Conservation (phyloP, 2,113 vertebrate species). For the Alouatta palliata region DNA sequence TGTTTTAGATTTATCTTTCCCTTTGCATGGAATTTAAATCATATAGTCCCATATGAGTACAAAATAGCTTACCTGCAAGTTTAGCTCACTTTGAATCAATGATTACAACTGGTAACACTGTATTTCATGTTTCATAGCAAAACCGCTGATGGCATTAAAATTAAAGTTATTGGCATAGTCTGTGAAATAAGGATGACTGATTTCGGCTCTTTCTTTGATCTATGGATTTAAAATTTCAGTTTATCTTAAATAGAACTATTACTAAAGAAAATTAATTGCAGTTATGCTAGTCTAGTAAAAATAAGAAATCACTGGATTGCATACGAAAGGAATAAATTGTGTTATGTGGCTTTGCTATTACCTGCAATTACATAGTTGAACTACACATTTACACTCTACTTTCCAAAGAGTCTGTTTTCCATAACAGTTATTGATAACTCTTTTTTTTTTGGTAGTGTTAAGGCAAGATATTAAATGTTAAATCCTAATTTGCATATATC, state of each 20-base stretch:
- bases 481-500: neutral
- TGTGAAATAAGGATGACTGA: neutral
- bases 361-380: neutral
- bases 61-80: neutral
- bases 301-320: neutral
- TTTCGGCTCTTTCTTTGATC: neutral
- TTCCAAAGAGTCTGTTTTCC: neutral
- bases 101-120: neutral
- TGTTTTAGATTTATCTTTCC: constrained; percentile 35
- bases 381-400: neutral
- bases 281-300: neutral
- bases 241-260: neutral
- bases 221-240: neutral
- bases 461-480: neutral
- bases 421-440: neutral
- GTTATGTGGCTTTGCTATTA: neutral
- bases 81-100: constrained; percentile 19
- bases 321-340: neutral
- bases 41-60: neutral
- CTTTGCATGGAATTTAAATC: constrained; percentile 46
- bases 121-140: constrained; percentile 14
- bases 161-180: neutral
- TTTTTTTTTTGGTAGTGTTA: neutral
- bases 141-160: neutral
- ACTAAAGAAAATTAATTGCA: neutral